phyloP scores from a whole-genome alignment of 2,888 invertebrate genomes.

The Maniola hyperantus region DNA sequence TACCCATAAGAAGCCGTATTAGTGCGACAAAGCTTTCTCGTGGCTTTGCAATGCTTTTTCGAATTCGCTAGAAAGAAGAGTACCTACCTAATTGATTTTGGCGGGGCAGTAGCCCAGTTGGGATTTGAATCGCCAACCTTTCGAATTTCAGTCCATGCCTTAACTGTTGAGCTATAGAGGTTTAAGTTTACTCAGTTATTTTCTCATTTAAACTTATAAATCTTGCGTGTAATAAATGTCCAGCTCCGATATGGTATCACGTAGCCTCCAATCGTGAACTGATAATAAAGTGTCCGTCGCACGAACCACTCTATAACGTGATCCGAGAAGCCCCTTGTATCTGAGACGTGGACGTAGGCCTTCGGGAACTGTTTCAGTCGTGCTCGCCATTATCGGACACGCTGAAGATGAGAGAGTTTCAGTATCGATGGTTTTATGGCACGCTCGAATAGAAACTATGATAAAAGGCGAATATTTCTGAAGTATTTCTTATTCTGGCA shows the following conservation, averaged over 20 bases:
- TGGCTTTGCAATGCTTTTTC: too few species aligned
- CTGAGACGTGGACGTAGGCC: constrained; percentile 27
- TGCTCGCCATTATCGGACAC: constrained; percentile 10
- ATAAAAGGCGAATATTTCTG: constrained; percentile 5
- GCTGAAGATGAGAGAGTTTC: constrained; percentile 12
- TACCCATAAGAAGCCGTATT: too few species aligned
- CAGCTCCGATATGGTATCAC: constrained; percentile 18
- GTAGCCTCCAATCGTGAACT: constrained; percentile 36
- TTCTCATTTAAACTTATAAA: constrained; percentile 9
- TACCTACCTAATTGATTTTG: too few species aligned
- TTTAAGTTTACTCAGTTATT: neutral
- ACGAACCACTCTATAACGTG: constrained; percentile 35
- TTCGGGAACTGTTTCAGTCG: constrained; percentile 13
- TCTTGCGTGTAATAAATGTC: constrained; percentile 8
- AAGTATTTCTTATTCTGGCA: constrained; percentile 5
- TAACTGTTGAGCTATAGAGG: too few species aligned
- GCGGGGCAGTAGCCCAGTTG: too few species aligned
- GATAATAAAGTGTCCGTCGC: constrained; percentile 37
- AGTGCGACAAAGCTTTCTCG: too few species aligned
- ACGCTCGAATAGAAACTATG: constrained; percentile 11
- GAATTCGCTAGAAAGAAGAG: too few species aligned
- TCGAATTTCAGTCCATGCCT: too few species aligned
- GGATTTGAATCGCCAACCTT: too few species aligned
- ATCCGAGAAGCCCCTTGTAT: constrained; percentile 31
- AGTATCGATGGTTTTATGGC: constrained; percentile 12